Base-by-base conservation (phyloP, 2,888 invertebrate genomes). In the Cheiracanthium punctorium region DNA sequence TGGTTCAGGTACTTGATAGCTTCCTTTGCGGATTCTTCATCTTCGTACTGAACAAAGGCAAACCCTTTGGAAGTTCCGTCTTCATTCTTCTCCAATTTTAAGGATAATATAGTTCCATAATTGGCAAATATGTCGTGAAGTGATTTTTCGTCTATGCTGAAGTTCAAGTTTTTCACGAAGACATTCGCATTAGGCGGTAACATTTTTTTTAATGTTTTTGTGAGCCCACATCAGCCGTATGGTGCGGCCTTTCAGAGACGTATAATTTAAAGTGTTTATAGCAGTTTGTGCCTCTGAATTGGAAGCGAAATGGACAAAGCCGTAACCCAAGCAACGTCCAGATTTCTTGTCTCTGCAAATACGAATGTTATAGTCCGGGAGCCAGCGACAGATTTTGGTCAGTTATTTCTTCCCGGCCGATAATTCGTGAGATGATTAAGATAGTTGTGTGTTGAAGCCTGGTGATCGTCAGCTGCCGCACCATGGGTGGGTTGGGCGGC, bases 191-290 rank as follows among this genome's bases (percentile, higher is more conserved):
- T 98, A 94, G 52, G 98, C 98, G 71, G 98, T 30, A 29, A 43
- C n/a, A n/a, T n/a, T n/a, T 8, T 70, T 85, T 4, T n/a, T 29
- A 12, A 30, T 32, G 98, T 93, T 99, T 99, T 91, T 99, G 95
- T 99, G 99, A 88, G 98, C 98, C 99, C 99, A 99, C 99, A 99
- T 99, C 91, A 99, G 99, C 92, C 99, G 96, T 92, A 99, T 98
- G 88, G 99, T 98, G 91, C 97, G 95, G 90, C 97, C 97, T 92
- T 97, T 97, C 91, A 99, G 95, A 91, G 96, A 94, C 93, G 99
- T 99, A 93, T 99, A 99, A 93, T 99, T 99, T 98, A 99, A 99
- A 58, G 98, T 97, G 93, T 99, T 99, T 91, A 99, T 93, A 88
- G 99, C 99, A 92, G 98, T 95, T 93, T 99, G 99, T 92, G 99